Conservation (phyloP, 1,140 invertebrate genomes). For the Bilobella aurantiaca region DNA sequence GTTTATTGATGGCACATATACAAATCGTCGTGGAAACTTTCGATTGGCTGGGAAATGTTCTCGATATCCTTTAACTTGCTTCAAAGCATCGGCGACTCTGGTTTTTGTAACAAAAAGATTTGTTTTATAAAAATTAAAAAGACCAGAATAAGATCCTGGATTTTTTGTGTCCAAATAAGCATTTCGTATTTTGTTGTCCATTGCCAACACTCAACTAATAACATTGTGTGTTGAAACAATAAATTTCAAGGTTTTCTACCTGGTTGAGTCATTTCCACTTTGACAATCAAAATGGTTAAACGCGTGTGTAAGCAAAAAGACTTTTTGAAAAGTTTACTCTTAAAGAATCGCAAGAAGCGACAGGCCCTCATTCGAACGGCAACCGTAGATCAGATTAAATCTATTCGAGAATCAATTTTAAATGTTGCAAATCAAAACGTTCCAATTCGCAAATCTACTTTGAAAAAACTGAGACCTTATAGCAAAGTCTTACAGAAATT, state of each 20-base stretch:
- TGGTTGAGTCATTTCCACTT: background rate
- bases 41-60: background rate
- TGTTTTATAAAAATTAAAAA: background rate
- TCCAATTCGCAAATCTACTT: background rate
- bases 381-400: conserved; percentile 8
- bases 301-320: background rate
- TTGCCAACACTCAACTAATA: background rate
- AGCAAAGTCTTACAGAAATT: background rate
- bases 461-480: background rate
- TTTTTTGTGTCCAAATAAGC: background rate
- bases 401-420: conserved; percentile 12
- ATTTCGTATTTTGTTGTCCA: background rate
- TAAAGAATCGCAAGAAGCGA: background rate
- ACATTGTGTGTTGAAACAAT: background rate
- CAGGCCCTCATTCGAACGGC: conserved; percentile 1
- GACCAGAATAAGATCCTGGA: background rate
- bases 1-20: background rate
- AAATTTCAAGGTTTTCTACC: background rate
- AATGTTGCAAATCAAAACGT: conserved; percentile 19
- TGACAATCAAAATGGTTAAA: background rate
- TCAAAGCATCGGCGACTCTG: background rate
- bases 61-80: background rate
- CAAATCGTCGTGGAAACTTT: background rate
- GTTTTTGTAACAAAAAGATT: background rate
- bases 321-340: background rate